Evolutionary conservation across 1,140 invertebrate genomes (phyloP), one percentile per base, ranked within the genome.

Genomic region (Hyposmocoma kahamanoa): DNA sequence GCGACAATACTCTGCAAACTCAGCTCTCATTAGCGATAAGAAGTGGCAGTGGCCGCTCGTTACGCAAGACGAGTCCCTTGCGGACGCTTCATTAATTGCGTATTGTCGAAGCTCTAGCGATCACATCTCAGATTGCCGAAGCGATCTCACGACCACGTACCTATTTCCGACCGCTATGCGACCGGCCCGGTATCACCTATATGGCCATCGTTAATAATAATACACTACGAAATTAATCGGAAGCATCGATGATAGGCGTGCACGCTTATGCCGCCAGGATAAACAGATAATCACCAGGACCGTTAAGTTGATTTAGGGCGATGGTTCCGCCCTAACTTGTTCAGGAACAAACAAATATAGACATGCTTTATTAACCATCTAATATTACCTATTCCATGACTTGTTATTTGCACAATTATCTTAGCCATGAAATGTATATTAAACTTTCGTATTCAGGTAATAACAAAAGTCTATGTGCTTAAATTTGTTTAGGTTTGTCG

Each of bases 11-110:
- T 28, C 56, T 46, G 52, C 47, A 47, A 53, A 57, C 42, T 44
- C 41, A 60, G 52, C 54, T 57, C 69, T 77, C 72, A 77, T 75
- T 74, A 77, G 70, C 62, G 65, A 70, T 70, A 69, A 74, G 62
- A 60, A 62, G 57, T 64, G 52, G 57, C 71, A 60, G 53, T 55
- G 39, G 53, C 36, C 41, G 18, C 43, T 68, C 60, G 70, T 73
- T 69, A 75, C 59, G 63, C 66, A 63, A 65, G 59, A 68, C 59
- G 55, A 68, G 56, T 53, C 46, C 54, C 43, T 6, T 6, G 26
- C 49, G 47, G 60, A 67, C 65, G 51, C 47, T 65, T 72, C 67
- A 77, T 82, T 78, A 74, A 78, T 73, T 72, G 61, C 56, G 58
- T 63, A 72, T 76, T 71, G 66, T 79, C 71, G 57, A 56, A 57